Conservation (phyloP, 2,888 invertebrate genomes). For the Clunio marinus region DNA sequence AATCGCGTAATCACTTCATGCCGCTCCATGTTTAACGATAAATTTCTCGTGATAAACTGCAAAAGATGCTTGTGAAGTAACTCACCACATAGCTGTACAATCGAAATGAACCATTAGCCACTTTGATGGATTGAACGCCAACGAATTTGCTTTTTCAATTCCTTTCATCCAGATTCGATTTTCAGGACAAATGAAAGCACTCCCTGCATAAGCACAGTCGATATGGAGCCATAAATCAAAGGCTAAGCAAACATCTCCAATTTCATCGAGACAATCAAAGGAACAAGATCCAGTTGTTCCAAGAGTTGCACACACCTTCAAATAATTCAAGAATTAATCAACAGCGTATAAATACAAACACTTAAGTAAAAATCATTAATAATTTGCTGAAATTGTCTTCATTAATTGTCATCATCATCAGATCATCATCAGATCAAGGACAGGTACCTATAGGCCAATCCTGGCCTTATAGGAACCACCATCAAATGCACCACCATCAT, state of each 20-base stretch:
- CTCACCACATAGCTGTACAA: constrained; percentile 97
- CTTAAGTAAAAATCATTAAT: too few relatives aligned
- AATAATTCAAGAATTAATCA: not conserved
- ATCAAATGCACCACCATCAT: too few relatives aligned
- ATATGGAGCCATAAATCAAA: constrained; percentile 93
- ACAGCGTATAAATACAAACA: too few relatives aligned
- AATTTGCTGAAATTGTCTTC: too few relatives aligned
- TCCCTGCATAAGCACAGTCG: constrained; percentile 97
- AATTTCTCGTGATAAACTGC: not conserved
- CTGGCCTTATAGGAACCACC: too few relatives aligned
- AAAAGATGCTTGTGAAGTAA: constrained; percentile 24
- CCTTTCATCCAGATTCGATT: constrained; percentile 86
- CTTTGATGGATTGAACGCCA: constrained; percentile 98
- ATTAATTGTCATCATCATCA: too few relatives aligned
- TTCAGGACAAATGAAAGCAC: constrained; percentile 93
- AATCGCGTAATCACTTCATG: too few relatives aligned
- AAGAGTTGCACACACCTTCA: constrained; percentile 85
- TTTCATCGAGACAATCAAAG: constrained; percentile 78
- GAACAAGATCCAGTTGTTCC: constrained; percentile 97
- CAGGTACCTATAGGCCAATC: too few relatives aligned
- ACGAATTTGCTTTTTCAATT: constrained; percentile 87
- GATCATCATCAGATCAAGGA: too few relatives aligned
- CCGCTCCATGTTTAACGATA: too few relatives aligned
- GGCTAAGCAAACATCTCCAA: constrained; percentile 63
- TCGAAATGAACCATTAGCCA: constrained; percentile 99